A percentile compares a stretch with the other conserved stretches of the same genome.
Conservation (phyloP, 1,140 invertebrate species). For the Homarus americanus region DNA sequence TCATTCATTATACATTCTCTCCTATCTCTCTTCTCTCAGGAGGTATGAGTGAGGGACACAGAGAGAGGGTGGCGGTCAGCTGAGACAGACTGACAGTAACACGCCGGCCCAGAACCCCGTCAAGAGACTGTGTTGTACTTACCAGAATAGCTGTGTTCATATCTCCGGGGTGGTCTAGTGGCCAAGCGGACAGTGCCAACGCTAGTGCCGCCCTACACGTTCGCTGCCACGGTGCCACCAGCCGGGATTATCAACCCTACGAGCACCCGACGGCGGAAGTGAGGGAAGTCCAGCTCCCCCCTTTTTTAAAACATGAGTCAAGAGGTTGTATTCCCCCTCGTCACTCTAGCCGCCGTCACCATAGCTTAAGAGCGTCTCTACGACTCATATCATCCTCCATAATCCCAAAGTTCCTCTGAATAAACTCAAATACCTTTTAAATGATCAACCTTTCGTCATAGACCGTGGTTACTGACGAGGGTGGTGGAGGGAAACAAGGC, state of each 20-base stretch:
- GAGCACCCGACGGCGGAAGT: conserved; percentile 15
- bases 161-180: conserved; percentile 48
- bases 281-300: conserved; percentile 2
- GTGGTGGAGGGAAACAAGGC: too few species aligned
- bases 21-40: background rate
- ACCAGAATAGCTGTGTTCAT: conserved; percentile 53
- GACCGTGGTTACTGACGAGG: too few species aligned
- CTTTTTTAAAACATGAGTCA: background rate
- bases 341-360: too few species aligned
- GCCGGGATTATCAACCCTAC: conserved; percentile 30
- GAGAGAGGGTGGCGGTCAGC: conserved; percentile 13
- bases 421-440: too few species aligned
- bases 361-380: too few species aligned
- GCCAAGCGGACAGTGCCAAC: conserved; percentile 43
- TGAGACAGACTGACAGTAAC: conserved; percentile 4
- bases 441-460: too few species aligned
- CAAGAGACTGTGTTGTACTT: conserved; percentile 48
- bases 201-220: background rate
- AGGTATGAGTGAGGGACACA: background rate
- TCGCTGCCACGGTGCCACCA: background rate
- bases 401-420: too few species aligned
- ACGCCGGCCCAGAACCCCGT: conserved; percentile 26
- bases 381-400: too few species aligned
- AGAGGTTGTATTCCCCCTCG: too few species aligned
- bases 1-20: too few species aligned